Evolutionary conservation across 2,888 invertebrate species (phyloP).

Genomic region (Cephus rjabovi): DNA sequence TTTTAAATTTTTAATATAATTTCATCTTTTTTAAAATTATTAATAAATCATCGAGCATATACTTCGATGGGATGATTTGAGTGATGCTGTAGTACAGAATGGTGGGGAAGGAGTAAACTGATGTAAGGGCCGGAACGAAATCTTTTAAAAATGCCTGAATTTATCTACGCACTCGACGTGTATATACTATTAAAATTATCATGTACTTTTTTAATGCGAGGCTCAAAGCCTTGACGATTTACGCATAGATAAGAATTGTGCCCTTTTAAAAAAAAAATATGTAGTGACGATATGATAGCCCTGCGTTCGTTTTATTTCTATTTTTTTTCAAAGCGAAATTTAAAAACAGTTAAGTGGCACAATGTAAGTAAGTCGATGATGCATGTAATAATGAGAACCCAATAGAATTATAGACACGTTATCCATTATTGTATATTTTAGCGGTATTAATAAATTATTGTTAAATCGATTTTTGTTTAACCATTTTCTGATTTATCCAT

Average conservation of each 20-base stretch:
- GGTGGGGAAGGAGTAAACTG: constrained; percentile 22
- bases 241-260: background rate
- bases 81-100: background rate
- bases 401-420: background rate
- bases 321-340: background rate
- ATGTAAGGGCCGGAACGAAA: background rate
- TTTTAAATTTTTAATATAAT: background rate
- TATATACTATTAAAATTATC: background rate
- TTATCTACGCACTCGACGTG: background rate
- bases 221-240: background rate
- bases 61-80: background rate
- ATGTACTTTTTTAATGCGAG: background rate
- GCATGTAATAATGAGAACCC: background rate
- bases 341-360: background rate
- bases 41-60: background rate
- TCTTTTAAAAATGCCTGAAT: background rate
- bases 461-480: constrained; percentile 14
- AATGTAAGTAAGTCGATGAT: background rate
- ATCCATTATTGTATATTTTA: constrained; percentile 17
- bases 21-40: background rate
- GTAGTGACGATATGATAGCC: background rate
- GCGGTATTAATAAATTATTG: constrained; percentile 25
- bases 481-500: background rate
- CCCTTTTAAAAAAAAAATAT: background rate
- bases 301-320: background rate